Base-by-base conservation (phyloP, 2,113 vertebrate genomes). In the Poeciliopsis retropinna region DNA sequence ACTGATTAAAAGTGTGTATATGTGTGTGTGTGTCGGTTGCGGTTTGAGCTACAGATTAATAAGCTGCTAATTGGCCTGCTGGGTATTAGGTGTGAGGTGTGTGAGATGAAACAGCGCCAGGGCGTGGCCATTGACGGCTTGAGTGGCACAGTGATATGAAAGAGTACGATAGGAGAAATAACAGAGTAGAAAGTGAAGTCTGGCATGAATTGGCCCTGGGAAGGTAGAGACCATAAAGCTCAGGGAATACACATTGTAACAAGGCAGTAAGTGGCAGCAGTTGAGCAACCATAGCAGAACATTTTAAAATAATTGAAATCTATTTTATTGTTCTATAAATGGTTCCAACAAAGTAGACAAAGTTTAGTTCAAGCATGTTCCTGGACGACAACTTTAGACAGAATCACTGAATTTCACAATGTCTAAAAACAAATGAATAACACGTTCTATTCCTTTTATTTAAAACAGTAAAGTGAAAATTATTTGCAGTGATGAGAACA, bases 61-160 rank as follows among this genome's bases (percentile, higher is more conserved):
- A 89, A 74, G 64, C 87, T 89, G 90, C 87, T 94, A 93, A 94
- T 93, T 93, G 91, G 92, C 85, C 91, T 91, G 87, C 84, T 87
- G 91, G 85, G 92, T 89, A 86, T 87, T 86, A 73, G 64, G 85
- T 86, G 88, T 81, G 88, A 82, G 80, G 75, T 72, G 80, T 86
- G 70, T 67, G 78, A 80, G 85, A 79, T n/a, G 76, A 87, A 81
- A 54, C 85, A 84, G 80, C 30, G 17, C 68, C 32, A 77, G 81
- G 82, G 88, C 64, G 83, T 78, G 79, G 68, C 71, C 31, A 47
- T 1, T 15, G 31, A 76, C 25, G 51, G 72, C 64, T 65, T 65
- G 64, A 72, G 76, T 67, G 83, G 64, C 80, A 79, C 25, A 68
- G 67, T 72, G 78, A 84, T 67, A 71, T 79, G 47, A 84, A 76